Evolutionary conservation across 2,113 vertebrate genomes (phyloP), one percentile per base, ranked within the genome.

Genomic region (Setophaga petechia): DNA sequence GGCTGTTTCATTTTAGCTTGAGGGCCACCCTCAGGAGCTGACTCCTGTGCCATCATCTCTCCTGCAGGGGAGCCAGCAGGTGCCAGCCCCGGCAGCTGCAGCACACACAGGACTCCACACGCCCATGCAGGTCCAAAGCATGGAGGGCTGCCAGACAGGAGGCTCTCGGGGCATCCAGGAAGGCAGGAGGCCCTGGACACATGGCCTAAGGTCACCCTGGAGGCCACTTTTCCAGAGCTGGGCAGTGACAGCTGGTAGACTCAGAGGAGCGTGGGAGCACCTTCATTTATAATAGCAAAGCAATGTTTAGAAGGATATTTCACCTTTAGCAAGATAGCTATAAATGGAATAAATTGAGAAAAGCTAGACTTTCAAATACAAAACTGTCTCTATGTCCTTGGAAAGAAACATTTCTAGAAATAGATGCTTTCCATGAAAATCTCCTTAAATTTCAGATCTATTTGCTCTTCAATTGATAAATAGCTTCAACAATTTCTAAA

Each of bases 341-440:
- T 90, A 95, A 89, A 94, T 59, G 83, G 73, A 91, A 84, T 62
- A 93, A 85, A 91, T 82, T 62, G 76, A 73, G 72, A 63, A 61
- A 93, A 96, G 58, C 43, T 69, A 69, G 65, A 87, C 54, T 87
- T 44, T 68, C 49, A 46, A 89, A 87, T 39, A 33, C 78, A 81
- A 91, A 80, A 90, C 37, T 90, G 35, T 67, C 62, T 88, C 43
- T 74, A 35, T 69, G 77, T 87, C 83, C 89, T 93, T 95, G 88
- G 81, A 93, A 95, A 89, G 39, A 84, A 90, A 78, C 25, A 58
- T 23, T 90, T 93, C 88, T 66, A 94, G 90, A 95, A 94, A 95
- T 76, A 94, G 86, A 69, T 51, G 13, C 78, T 94, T 94, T 90
- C 83, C 58, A 90, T 69, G 28, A 81, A 96, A 81, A 93, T 46